Conservation (phyloP, 2,888 invertebrate species). For the Anthoptus insignis region DNA sequence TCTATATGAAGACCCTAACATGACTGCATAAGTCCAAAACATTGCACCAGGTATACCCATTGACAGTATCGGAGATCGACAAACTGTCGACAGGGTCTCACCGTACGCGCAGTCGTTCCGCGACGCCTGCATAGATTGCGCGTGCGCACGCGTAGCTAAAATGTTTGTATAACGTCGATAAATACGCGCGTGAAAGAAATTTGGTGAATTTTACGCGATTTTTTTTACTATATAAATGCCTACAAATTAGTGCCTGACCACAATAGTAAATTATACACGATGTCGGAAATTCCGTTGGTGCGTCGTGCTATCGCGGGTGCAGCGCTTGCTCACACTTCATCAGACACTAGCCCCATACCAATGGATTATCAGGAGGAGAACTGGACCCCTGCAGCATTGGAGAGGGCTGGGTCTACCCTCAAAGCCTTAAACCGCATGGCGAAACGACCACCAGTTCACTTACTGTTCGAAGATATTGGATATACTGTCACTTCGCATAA, state of each 20-base stretch:
- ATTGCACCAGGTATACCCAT: no score
- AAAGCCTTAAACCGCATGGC: slow-evolving; percentile 86
- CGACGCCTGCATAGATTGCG: slow-evolving; percentile 45
- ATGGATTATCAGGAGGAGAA: slow-evolving; percentile 55
- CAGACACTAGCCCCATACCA: slow-evolving; percentile 46
- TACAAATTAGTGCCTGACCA: no score
- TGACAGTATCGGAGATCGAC: no score
- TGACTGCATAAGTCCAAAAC: no score
- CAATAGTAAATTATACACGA: no score
- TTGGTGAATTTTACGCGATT: slow-evolving; percentile 31
- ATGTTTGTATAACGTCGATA: slow-evolving; percentile 22
- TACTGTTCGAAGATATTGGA: slow-evolving; percentile 87
- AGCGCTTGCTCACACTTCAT: slow-evolving; percentile 62
- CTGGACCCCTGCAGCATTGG: slow-evolving; percentile 82
- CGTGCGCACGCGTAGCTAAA: slow-evolving; percentile 47
- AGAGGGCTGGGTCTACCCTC: slow-evolving; percentile 80
- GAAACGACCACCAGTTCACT: slow-evolving; percentile 86
- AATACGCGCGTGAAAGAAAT: slow-evolving; percentile 15
- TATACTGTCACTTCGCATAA: slow-evolving; percentile 82
- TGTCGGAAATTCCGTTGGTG: slow-evolving; percentile 75
- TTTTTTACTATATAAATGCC: no score
- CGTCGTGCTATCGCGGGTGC: slow-evolving; percentile 77
- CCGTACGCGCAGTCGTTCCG: slow-evolving; percentile 42
- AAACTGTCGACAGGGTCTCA: no score
- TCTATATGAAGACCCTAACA: no score